Conservation (phyloP, 2,888 invertebrate species). For the Suillia variegata region DNA sequence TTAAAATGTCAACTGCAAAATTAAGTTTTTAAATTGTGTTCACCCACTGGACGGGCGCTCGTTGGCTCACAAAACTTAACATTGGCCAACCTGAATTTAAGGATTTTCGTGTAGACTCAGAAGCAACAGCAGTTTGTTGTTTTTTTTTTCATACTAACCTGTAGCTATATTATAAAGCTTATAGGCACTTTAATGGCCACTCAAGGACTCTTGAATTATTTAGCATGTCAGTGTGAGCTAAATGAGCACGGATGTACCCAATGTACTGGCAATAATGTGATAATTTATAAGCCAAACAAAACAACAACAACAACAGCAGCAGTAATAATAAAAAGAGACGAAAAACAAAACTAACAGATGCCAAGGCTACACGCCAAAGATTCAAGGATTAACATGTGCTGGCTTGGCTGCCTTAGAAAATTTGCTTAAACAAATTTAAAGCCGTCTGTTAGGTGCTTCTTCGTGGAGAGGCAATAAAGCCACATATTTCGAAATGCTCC, state of each 20-base stretch:
- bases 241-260: conserved; percentile 8
- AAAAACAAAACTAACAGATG: not conserved
- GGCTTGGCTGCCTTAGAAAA: not conserved
- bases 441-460: too few species aligned
- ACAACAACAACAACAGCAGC: not conserved
- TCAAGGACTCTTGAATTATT: not conserved
- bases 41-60: too few species aligned
- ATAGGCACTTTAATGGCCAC: not conserved
- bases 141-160: not conserved
- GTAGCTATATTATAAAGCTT: not conserved
- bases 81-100: too few species aligned
- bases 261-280: conserved; percentile 16
- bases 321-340: not conserved
- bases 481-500: too few species aligned
- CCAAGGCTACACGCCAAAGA: not conserved
- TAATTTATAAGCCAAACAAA: not conserved
- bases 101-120: not conserved
- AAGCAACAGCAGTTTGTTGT: not conserved
- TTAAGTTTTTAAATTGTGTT: too few species aligned
- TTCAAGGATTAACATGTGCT: not conserved
- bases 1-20: too few species aligned
- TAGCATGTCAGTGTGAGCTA: not conserved
- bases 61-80: too few species aligned
- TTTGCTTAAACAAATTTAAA: not conserved
- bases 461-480: too few species aligned